Evolutionary conservation across 1,140 invertebrate genomes (phyloP).

Genomic region (Achroia grisella): DNA sequence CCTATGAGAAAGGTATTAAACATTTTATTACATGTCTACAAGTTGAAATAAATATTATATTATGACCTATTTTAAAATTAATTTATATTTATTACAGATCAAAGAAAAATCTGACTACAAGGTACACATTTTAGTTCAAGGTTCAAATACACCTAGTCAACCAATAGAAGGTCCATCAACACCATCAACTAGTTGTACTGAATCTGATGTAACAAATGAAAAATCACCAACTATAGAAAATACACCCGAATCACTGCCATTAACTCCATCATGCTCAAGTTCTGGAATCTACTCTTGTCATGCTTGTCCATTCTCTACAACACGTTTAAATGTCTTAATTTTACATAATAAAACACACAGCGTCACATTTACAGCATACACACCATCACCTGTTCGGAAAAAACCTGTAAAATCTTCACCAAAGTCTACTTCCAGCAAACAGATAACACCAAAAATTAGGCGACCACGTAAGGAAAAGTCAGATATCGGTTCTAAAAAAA

Average conservation of each 20-base stretch:
- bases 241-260: conserved; percentile 6
- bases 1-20: conserved; percentile 43
- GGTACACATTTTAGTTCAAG: conserved; percentile 75
- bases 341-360: conserved; percentile 79
- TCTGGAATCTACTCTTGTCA: conserved; percentile 76
- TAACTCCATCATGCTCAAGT: conserved; percentile 37
- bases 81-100: conserved; percentile 39
- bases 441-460: conserved; percentile 41
- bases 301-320: conserved; percentile 77
- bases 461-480: conserved; percentile 43
- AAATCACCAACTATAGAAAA: conserved; percentile 7
- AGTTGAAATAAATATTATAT: background rate
- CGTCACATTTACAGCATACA: conserved; percentile 57
- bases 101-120: conserved; percentile 77
- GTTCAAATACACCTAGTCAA: conserved; percentile 36
- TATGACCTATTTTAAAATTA: too few relatives aligned
- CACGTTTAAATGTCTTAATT: conserved; percentile 80
- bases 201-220: conserved; percentile 23
- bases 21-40: background rate
- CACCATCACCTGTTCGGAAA: conserved; percentile 56
- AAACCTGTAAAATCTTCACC: conserved; percentile 27
- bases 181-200: conserved; percentile 41
- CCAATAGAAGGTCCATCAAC: conserved; percentile 27
- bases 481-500: conserved; percentile 32
- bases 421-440: conserved; percentile 38